Percentiles rank a stretch among this genome's conserved stretches.
phyloP scores from a whole-genome alignment of 2,797 vertebrate genomes.

The Acipenser oxyrinchus region DNA sequence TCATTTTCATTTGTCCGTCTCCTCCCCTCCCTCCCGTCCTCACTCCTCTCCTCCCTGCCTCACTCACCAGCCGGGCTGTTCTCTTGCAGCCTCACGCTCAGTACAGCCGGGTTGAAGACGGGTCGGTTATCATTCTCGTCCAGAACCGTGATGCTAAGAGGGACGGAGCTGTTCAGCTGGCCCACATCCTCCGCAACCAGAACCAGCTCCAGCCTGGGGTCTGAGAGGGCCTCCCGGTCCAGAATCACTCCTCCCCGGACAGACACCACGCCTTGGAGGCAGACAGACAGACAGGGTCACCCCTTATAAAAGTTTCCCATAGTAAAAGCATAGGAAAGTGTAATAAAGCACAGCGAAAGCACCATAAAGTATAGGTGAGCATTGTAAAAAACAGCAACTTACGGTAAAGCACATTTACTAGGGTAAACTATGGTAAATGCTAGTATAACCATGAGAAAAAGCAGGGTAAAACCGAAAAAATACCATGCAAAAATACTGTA shows the following conservation, averaged over 20 bases:
- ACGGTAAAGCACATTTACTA: too few relatives aligned
- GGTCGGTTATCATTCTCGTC: conserved; percentile 92
- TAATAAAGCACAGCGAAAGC: background rate
- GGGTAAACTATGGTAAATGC: too few relatives aligned
- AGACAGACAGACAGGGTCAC: background rate
- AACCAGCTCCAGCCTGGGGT: conserved; percentile 71
- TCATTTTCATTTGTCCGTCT: too few relatives aligned
- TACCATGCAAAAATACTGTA: too few relatives aligned
- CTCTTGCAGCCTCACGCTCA: conserved; percentile 68
- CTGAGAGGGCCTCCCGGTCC: conserved; percentile 80
- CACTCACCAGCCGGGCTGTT: conserved; percentile 84
- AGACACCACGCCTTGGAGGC: conserved; percentile 60
- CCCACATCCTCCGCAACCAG: conserved; percentile 77
- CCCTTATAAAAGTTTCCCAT: too few relatives aligned
- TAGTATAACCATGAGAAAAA: too few relatives aligned
- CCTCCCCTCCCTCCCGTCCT: background rate
- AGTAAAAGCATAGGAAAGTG: background rate
- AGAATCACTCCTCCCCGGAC: conserved; percentile 59
- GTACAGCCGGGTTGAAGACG: conserved; percentile 64
- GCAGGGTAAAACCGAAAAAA: too few relatives aligned
- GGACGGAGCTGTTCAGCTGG: conserved; percentile 75
- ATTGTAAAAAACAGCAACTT: too few relatives aligned
- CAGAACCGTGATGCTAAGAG: conserved; percentile 71
- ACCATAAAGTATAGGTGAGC: too few relatives aligned
- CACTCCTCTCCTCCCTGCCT: background rate